These are phyloP conservation scores for Bimastos eiseni DNA, from an alignment of 2,888 invertebrate species.

Conservation along the genomic window DNA sequence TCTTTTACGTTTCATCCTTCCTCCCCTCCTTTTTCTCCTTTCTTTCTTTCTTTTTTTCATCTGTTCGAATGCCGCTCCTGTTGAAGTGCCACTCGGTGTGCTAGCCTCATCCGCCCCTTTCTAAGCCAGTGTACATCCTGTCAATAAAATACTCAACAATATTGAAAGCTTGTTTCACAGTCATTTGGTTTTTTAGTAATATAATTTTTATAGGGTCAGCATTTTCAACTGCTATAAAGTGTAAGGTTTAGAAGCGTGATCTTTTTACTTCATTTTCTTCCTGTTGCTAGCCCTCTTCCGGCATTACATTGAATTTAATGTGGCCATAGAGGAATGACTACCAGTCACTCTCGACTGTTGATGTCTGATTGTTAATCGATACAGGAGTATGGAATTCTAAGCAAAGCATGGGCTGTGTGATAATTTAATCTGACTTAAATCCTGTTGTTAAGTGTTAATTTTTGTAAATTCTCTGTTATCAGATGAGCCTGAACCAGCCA, in stretches of 20 bases:
- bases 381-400: neutral
- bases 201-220: no score
- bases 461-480: neutral
- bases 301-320: neutral
- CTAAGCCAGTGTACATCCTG: no score
- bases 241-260: neutral
- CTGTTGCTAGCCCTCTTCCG: neutral
- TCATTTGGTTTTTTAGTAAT: neutral
- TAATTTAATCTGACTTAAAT: neutral
- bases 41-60: no score
- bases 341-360: neutral
- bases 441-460: neutral
- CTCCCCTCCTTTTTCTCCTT: no score
- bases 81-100: no score
- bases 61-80: no score
- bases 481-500: neutral
- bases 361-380: neutral
- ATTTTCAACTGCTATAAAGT: neutral
- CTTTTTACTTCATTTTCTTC: neutral
- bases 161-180: neutral
- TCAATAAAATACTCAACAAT: neutral
- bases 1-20: no score
- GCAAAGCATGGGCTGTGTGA: neutral
- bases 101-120: no score
- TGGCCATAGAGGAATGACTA: neutral